These are phyloP conservation scores for Drosophila nannoptera DNA, from an alignment of 1,140 invertebrate species.

Conservation along the genomic window DNA sequence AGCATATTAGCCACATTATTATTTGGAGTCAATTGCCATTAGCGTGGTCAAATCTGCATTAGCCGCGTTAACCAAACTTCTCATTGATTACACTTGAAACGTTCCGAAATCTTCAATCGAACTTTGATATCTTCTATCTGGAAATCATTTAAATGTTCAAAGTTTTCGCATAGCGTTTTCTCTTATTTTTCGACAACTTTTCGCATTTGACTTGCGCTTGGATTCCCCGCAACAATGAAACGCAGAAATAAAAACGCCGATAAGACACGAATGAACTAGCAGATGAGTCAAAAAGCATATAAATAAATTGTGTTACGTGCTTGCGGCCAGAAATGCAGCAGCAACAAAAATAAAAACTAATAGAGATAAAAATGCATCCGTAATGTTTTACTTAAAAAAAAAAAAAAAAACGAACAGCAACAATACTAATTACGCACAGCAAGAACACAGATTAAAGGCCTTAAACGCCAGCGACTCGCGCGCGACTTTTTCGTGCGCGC, in stretches of 20 bases:
- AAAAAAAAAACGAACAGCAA: neutral
- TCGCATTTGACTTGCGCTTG: constrained; percentile 33
- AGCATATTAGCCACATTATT: constrained; percentile 5
- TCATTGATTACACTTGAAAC: neutral
- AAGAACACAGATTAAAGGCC: constrained; percentile 56
- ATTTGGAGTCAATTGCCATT: constrained; percentile 2
- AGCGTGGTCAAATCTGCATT: too few relatives aligned
- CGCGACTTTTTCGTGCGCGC: constrained; percentile 38
- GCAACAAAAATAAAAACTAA: neutral
- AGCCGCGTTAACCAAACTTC: too few relatives aligned
- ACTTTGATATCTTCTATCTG: neutral
- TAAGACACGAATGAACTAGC: constrained; percentile 52
- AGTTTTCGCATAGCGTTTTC: constrained; percentile 5
- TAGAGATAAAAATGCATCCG: constrained; percentile 21
- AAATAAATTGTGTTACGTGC: constrained; percentile 42
- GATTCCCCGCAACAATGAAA: constrained; percentile 28
- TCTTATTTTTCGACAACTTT: constrained; percentile 22
- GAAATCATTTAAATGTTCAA: constrained; percentile 2
- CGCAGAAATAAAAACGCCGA: constrained; percentile 39
- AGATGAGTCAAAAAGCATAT: constrained; percentile 31
- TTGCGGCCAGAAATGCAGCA: constrained; percentile 4
- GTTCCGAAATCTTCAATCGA: neutral
- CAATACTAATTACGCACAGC: constrained; percentile 36
- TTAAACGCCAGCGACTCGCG: constrained; percentile 58
- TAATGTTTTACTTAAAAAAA: constrained; percentile 2